phyloP scores from a whole-genome alignment of 2,113 vertebrate genomes.

The Perca fluviatilis region DNA sequence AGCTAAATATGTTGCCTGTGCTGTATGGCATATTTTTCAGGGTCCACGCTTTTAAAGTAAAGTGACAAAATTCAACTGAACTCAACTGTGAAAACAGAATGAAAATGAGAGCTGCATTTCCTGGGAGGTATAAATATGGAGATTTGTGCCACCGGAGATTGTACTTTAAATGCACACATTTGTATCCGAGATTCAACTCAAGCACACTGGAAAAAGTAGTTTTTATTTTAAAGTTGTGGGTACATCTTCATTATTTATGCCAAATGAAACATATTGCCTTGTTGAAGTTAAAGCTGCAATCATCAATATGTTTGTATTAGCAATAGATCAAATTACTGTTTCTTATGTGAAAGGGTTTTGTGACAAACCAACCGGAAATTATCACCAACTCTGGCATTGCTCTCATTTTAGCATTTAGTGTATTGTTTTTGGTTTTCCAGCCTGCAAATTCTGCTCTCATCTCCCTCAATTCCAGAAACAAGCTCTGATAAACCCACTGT shows the following conservation, averaged over 20 bases:
- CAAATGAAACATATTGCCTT: not conserved
- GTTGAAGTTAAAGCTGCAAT: not conserved
- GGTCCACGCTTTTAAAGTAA: not conserved
- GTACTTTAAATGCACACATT: slow-evolving; percentile 10
- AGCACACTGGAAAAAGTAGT: not conserved
- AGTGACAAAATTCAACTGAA: slow-evolving; percentile 20
- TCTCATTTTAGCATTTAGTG: not conserved
- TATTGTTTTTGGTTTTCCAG: not conserved
- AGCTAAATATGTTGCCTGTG: not conserved
- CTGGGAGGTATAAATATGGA: slow-evolving; percentile 27
- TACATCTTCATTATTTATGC: not conserved
- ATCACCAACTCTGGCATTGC: not conserved
- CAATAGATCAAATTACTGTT: not conserved
- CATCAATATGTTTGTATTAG: not conserved
- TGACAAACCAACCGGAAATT: not conserved
- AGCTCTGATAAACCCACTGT: not conserved
- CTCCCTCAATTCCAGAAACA: not conserved
- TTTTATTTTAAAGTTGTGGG: slow-evolving; percentile 8
- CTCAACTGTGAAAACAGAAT: slow-evolving; percentile 30
- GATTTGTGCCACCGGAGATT: slow-evolving; percentile 28
- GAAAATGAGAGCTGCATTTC: slow-evolving; percentile 22
- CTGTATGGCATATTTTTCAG: slow-evolving; percentile 3
- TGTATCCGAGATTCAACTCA: slow-evolving; percentile 18
- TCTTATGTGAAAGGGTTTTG: not conserved
- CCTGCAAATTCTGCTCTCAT: not conserved